Evolutionary conservation across 2,888 invertebrate species (phyloP), one percentile per base, ranked within the genome.

Genomic region (Nephrocerus scutellatus): DNA sequence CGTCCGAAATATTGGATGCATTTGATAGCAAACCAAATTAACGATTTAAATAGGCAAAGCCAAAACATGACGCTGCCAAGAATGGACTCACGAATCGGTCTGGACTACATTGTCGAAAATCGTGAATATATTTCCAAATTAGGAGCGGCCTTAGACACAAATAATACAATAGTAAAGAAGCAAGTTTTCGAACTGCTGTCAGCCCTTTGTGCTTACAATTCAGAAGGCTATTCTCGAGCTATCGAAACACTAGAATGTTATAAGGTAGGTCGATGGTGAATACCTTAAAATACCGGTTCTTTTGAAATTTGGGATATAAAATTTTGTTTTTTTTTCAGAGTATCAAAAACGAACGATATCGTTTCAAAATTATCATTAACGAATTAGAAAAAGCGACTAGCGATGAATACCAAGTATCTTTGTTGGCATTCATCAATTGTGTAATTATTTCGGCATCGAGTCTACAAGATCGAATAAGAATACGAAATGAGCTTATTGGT

Each of bases 401-500:
- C 20, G 77, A 84, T 36, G 90, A 91, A 68, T 95, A 95, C 73
- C 86, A 87, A 74, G 89, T 89, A 9, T 86, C 91, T 6, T 73
- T 96, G 53, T 75, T 95, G 60, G 91, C 91, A 39, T 93, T 96
- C 72, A 80, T 95, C 71, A 96, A 96, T 74, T 93, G 93, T 66
- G 81, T 93, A 64, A 87, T 96, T 68, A 88, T 92, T 61, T 89
- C 90, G 14, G 89, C 89, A 9, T 81, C 88, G 30, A 77, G 84
- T 42, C 75, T 92, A 48, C 84, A 86, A 50, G 92, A 93, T 62
- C 76, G 95, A 56, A 82, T 85, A 49, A 74, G 88, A 51, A 80
- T 93, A 49, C 76, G 96, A 56, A 92, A 92, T 64, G 95, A 95
- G 73, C 92, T 95, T 68, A 88, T 93, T 60, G 93, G 95, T 92